Conservation (phyloP, 2,113 vertebrate genomes). For the Lagopus muta region DNA sequence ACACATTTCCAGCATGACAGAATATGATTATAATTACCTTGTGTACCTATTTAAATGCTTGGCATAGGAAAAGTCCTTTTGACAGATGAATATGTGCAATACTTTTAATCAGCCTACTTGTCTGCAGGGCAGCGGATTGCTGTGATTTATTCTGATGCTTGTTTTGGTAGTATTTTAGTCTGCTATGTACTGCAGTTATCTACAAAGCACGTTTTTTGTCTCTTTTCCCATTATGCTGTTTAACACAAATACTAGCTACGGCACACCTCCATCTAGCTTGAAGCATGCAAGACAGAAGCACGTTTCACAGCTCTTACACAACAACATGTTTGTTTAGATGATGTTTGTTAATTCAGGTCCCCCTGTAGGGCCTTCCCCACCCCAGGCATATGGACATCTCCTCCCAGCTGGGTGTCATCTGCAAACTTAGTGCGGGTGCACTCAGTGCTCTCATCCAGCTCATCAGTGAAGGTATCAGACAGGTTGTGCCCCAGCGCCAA, state of each 20-base stretch:
- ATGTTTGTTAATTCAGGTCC: background rate
- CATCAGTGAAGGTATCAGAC: no score
- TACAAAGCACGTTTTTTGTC: background rate
- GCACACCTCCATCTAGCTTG: background rate
- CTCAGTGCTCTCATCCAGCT: no score
- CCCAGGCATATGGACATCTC: no score
- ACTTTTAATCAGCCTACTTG: conserved; percentile 18
- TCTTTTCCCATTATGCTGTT: background rate
- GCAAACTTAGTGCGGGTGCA: no score
- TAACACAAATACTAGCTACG: background rate
- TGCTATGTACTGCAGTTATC: background rate
- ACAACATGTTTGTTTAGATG: background rate
- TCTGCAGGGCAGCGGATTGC: background rate
- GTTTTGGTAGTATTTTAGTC: background rate
- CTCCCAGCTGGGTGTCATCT: no score
- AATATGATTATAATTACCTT: background rate
- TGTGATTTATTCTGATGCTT: background rate
- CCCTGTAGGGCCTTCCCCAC: no score
- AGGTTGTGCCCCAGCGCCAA: no score
- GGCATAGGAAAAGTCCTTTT: conserved; percentile 10
- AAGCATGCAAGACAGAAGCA: rapidly evolving
- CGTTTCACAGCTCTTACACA: background rate
- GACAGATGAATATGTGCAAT: background rate
- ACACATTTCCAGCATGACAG: background rate
- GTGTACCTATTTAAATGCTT: conserved; percentile 10